Base-by-base conservation (phyloP, 1,140 invertebrate genomes). In the Lutraria rhynchaena region DNA sequence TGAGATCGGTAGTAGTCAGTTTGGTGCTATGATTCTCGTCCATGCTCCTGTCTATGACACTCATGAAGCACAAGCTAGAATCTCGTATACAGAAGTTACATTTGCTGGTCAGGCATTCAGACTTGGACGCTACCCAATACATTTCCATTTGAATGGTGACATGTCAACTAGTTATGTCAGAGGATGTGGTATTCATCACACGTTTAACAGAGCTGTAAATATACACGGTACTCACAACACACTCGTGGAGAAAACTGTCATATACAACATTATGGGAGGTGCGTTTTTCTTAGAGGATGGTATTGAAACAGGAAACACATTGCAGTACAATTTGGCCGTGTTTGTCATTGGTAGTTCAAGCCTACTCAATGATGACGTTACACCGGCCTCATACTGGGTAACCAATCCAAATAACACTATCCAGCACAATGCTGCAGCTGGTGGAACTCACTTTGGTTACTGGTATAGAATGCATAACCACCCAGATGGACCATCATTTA, bases 211-310 rank as follows among this genome's bases (percentile, higher is more conserved):
- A 22, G 89, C 89, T 7, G 82, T 89, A 29, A 90, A 90, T 71
- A 85, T 90, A 22, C 88, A 89, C 60, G 84, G 75, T 11, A 85
- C 87, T 9, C 83, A 87, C 55, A 85, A 87, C 70, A 74, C 87
- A 41, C 74, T 85, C 3, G 63, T 88, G 11, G 86, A 88, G 55
- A 35, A 69, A 27, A 88, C 71, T 44, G 87, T 89, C 7, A 49
- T 90, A 24, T 90, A 89, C 61, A 80, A 90, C 74, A 78, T 90
- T 11, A 89, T 85, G 87, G 91, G 91, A 7, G 91, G 91, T 11
- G 90, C 90, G 1, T 84, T 91, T 46, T 91, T 92, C 77, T 67
- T 91, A 22, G 90, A 92, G 82, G 91, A 92, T 83, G 90, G 91
- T 24, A 85, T 90, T 44, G 91, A 92, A 82, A 87, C 86, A 2